These are phyloP conservation scores for Chionoecetes opilio DNA, from an alignment of 1,140 invertebrate genomes.

Conservation along the genomic window DNA sequence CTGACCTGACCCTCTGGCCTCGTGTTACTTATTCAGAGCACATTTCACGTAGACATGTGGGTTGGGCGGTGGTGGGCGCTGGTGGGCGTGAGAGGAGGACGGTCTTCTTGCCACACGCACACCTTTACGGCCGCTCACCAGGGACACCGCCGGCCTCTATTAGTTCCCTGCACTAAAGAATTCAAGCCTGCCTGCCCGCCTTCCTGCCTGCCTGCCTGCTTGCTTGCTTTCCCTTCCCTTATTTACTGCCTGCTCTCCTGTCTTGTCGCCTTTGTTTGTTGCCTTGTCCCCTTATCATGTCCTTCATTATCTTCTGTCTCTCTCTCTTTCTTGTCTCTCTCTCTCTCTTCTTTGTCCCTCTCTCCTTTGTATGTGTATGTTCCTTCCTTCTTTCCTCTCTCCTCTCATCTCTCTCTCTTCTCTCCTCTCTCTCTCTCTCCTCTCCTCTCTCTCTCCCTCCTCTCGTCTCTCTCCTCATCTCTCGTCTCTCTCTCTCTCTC, in stretches of 20 bases:
- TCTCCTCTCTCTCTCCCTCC: neutral
- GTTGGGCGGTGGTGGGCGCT: neutral
- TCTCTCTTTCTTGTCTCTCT: too few relatives aligned
- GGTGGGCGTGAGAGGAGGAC: neutral
- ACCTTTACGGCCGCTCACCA: neutral
- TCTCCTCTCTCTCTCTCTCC: neutral
- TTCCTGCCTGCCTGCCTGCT: neutral
- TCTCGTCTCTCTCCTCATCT: neutral
- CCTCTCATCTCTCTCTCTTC: neutral
- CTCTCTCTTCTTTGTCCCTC: too few relatives aligned
- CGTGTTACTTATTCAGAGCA: slow-evolving; percentile 20
- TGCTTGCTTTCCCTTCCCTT: neutral
- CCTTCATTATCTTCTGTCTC: too few relatives aligned
- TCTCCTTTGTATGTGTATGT: neutral
- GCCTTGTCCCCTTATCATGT: too few relatives aligned
- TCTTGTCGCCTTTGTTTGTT: neutral
- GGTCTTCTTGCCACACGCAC: slow-evolving; percentile 3
- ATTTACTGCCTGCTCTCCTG: neutral
- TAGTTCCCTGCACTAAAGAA: slow-evolving; percentile 24
- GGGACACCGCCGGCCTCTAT: neutral
- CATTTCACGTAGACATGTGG: slow-evolving; percentile 28
- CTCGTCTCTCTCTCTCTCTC: neutral
- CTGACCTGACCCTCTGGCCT: slow-evolving; percentile 14
- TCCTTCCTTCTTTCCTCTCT: neutral
- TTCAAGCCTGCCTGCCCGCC: neutral